Percentiles rank a stretch among this genome's conserved stretches.
Evolutionary conservation across 37 sponge, comb jelly and placozoan genomes (phyloP).

Genomic region (Cliona cf. orientalis): DNA sequence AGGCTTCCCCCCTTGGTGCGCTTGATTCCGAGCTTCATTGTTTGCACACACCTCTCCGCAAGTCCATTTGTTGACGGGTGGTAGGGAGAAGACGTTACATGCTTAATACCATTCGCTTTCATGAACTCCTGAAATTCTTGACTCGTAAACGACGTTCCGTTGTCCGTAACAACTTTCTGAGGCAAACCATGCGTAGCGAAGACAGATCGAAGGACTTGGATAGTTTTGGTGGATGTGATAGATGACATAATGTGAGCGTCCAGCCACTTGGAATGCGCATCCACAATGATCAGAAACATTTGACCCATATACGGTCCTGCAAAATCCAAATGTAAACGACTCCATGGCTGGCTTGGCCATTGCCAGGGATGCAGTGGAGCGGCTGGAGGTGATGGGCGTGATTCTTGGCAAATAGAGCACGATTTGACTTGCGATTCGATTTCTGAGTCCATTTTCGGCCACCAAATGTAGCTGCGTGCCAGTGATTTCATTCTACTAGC

Average conservation of each 20-base stretch:
- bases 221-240: slow-evolving; percentile 14
- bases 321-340: slow-evolving; percentile 46
- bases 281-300: slow-evolving; percentile 51
- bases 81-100: slow-evolving; percentile 39
- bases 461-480: slow-evolving; percentile 47
- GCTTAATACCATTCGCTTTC: slow-evolving; percentile 22
- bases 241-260: slow-evolving; percentile 30
- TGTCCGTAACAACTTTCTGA: slow-evolving; percentile 44
- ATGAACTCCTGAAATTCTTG: slow-evolving; percentile 30
- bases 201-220: slow-evolving; percentile 15
- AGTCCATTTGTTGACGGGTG: slow-evolving; percentile 66
- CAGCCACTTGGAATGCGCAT: slow-evolving; percentile 65
- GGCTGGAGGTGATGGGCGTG: not conserved
- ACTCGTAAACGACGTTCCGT: slow-evolving; percentile 44
- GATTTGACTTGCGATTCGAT: slow-evolving; percentile 13
- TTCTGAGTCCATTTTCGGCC: slow-evolving; percentile 54
- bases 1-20: not conserved
- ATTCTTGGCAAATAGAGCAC: slow-evolving; percentile 26
- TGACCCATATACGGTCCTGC: slow-evolving; percentile 50
- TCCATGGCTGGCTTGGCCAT: slow-evolving; percentile 62
- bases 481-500: slow-evolving; percentile 38
- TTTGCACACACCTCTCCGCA: slow-evolving; percentile 53
- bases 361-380: slow-evolving; percentile 54
- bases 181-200: slow-evolving; percentile 51
- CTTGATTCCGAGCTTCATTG: slow-evolving; percentile 26